Evolutionary conservation across 2,888 invertebrate species (phyloP), one percentile per base, ranked within the genome.

Genomic region (Malacosoma neustria): DNA sequence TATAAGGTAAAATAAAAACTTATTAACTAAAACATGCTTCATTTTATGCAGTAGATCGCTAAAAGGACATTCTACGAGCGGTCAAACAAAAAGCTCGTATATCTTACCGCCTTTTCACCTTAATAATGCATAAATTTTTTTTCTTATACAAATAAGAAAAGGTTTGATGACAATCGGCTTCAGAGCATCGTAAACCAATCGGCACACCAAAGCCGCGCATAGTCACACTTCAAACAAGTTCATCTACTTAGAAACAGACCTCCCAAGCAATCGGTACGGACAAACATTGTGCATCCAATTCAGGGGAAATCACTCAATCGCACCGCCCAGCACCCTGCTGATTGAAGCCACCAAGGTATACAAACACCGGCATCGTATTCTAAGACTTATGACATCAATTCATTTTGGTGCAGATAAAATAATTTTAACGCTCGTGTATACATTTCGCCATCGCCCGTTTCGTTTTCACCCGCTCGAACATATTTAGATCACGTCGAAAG

Each of bases 271-370:
- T 14, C 14, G 22, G 22, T 9, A 32, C 12, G 13, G 15, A 29
- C 13, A 34, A 29, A 13, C 14, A 4, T 34, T 29, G 15, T 15
- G 22, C 13, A 22, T 29, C 13, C n/a, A 11, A 12, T 34, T 13
- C 15, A 6, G 29, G 11, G 22, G 34, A 34, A 29, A 34, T 29
- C 15, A 34, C 61, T 77, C 75, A 76, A 77, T 73, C 61, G 67
- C 3, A 42, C 77, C 76, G 77, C 64, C 40, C 51, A 45, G 53
- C 55, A 46, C 63, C 70, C 72, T 52, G 69, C 71, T 68, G 71
- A 49, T 59, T 60, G 41, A 49, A 56, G 52, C 57, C 58, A 55
- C 57, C 52, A 55, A 43, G 47, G 55, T 40, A 54, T 51, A 59
- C 52, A 57, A 54, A 50, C 50, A 48, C 48, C 49, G 41, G 46